Conservation (phyloP, 2,888 invertebrate genomes). For the Drosophila rellima region DNA sequence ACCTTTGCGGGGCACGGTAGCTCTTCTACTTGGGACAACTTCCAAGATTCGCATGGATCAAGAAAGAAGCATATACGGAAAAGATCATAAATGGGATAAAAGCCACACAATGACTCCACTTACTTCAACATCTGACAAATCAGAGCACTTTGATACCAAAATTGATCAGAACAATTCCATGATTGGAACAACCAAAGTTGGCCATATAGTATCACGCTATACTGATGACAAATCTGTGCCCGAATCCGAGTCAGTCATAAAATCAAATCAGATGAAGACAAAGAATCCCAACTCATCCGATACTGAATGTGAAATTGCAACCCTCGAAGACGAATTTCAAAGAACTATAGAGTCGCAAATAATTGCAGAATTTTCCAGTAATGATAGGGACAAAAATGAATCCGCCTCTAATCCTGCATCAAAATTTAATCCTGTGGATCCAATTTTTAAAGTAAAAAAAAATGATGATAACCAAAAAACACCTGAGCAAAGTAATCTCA, state of each 20-base stretch:
- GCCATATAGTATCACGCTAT: not conserved
- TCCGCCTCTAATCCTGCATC: not conserved
- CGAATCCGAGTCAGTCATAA: not conserved
- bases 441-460: not conserved
- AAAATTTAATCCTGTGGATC: not conserved
- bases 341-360: not conserved
- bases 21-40: conserved; percentile 1
- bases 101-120: not conserved
- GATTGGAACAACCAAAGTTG: conserved; percentile 1
- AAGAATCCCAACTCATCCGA: not conserved
- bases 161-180: not conserved
- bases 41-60: not conserved
- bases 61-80: not conserved
- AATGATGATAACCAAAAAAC: not conserved
- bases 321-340: not conserved
- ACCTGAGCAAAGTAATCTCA: not conserved
- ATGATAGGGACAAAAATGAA: not conserved
- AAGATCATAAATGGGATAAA: not conserved
- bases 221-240: not conserved
- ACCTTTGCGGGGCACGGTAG: conserved; percentile 20
- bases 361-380: not conserved
- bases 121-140: not conserved
- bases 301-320: not conserved
- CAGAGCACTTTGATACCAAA: not conserved
- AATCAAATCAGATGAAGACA: not conserved